A percentile compares a stretch with the other conserved stretches of the same genome.
phyloP scores from a whole-genome alignment of 37 sponge, comb jelly and placozoan species.

The Theonella swinhoei region DNA sequence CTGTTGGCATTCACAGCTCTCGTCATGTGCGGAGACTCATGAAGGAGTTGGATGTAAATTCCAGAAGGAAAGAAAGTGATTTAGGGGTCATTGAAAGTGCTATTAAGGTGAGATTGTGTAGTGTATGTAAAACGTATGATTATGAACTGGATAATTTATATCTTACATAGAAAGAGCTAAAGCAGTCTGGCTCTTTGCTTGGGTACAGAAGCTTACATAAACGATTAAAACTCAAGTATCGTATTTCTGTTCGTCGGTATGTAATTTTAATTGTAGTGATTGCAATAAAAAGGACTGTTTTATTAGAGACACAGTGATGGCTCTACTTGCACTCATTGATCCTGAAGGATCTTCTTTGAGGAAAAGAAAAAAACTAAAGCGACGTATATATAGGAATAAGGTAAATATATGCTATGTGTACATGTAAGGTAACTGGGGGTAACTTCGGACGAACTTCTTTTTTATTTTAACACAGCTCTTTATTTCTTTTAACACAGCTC shows the following conservation, averaged over 20 bases:
- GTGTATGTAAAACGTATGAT: too few relatives aligned
- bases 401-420: too few relatives aligned
- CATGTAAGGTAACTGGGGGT: too few relatives aligned
- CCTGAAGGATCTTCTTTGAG: conserved; percentile 7
- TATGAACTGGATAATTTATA: too few relatives aligned
- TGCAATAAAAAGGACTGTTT: too few relatives aligned
- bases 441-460: too few relatives aligned
- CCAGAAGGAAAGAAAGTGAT: neutral
- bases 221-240: conserved; percentile 8
- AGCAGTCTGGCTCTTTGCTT: neutral
- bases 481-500: too few relatives aligned
- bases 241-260: conserved; percentile 14
- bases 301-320: conserved; percentile 46
- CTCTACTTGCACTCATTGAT: conserved; percentile 4
- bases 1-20: too few relatives aligned
- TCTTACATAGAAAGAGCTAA: conserved; percentile 37
- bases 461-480: conserved; percentile 12
- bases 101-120: neutral
- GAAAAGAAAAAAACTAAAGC: neutral
- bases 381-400: neutral
- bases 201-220: conserved; percentile 21
- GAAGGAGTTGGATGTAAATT: neutral
- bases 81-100: too few relatives aligned
- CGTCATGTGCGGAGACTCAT: neutral
- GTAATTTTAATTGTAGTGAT: too few relatives aligned